These are phyloP conservation scores for Leucoptera coffeella DNA, from an alignment of 2,888 invertebrate species.

Conservation along the genomic window DNA sequence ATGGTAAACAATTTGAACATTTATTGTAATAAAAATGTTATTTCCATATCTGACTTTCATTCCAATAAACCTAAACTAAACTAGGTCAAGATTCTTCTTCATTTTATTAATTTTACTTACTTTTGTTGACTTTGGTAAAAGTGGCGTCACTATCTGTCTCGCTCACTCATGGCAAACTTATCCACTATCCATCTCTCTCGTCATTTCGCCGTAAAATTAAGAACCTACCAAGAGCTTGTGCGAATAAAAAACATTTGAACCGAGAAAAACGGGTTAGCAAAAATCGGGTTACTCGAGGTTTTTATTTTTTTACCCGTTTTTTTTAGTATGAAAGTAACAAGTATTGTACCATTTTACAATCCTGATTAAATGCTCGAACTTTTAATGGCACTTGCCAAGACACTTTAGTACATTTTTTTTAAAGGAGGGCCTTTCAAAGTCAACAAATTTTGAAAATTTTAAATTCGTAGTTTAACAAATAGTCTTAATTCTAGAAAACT, in stretches of 20 bases:
- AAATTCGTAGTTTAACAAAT: conserved; percentile 5
- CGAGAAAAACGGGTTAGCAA: conserved; percentile 1
- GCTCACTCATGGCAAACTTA: conserved; percentile 2
- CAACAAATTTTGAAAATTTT: conserved; percentile 4
- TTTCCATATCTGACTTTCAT: too few species aligned
- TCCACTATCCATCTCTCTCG: conserved; percentile 3
- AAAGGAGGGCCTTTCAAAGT: background rate
- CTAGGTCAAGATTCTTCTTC: background rate
- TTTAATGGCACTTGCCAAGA: conserved; percentile 4
- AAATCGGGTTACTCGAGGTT: conserved; percentile 3
- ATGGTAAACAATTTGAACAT: too few species aligned
- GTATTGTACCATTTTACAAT: conserved; percentile 4
- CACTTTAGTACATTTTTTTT: conserved; percentile 3
- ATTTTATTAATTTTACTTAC: background rate
- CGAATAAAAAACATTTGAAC: background rate
- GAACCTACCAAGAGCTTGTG: conserved; percentile 2
- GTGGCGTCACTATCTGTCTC: background rate
- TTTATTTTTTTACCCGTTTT: conserved; percentile 2
- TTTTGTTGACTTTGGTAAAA: background rate
- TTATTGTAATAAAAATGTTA: too few species aligned
- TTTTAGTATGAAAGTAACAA: conserved; percentile 3
- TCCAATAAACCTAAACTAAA: background rate
- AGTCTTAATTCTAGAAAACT: conserved; percentile 4
- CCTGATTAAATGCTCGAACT: conserved; percentile 4
- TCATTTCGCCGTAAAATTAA: conserved; percentile 3